A percentile compares a stretch with the other conserved stretches of the same genome.
Evolutionary conservation across 2,797 vertebrate genomes (phyloP).

Genomic region (Limnodromus scolopaceus): DNA sequence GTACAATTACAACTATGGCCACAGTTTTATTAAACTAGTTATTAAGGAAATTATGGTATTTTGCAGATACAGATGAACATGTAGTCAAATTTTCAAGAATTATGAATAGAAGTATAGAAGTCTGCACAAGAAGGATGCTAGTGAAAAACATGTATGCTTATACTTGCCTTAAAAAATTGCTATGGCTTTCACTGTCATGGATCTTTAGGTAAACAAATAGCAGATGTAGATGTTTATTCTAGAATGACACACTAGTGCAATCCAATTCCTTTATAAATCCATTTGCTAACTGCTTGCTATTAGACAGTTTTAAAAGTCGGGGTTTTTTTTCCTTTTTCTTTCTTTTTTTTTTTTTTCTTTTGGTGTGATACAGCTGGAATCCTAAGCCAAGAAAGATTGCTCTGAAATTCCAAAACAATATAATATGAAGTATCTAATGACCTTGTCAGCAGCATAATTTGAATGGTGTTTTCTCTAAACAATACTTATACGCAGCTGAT

Average conservation of each 20-base stretch:
- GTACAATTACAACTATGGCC: background rate
- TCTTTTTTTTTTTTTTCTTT: too few species aligned
- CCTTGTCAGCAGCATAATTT: background rate
- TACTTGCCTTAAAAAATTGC: background rate
- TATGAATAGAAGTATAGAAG: background rate
- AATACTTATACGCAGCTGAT: background rate
- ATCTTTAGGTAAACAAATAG: background rate
- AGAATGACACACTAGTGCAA: background rate
- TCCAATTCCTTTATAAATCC: background rate
- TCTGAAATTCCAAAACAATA: background rate
- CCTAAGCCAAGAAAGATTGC: background rate
- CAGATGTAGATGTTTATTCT: background rate
- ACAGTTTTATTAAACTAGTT: background rate
- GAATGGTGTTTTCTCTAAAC: slow-evolving; percentile 11
- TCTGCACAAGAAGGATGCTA: background rate
- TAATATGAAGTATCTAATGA: background rate
- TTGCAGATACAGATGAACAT: background rate
- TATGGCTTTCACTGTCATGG: background rate
- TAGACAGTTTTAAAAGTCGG: background rate
- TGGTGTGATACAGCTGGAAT: background rate
- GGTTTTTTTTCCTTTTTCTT: too few species aligned
- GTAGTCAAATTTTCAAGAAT: background rate
- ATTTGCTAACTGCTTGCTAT: slow-evolving; percentile 11
- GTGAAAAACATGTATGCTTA: background rate
- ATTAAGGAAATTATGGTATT: background rate